Percentiles rank a stretch among this genome's conserved stretches.
phyloP scores from a whole-genome alignment of 2,113 vertebrate genomes.

The Potamarius usumacintae region DNA sequence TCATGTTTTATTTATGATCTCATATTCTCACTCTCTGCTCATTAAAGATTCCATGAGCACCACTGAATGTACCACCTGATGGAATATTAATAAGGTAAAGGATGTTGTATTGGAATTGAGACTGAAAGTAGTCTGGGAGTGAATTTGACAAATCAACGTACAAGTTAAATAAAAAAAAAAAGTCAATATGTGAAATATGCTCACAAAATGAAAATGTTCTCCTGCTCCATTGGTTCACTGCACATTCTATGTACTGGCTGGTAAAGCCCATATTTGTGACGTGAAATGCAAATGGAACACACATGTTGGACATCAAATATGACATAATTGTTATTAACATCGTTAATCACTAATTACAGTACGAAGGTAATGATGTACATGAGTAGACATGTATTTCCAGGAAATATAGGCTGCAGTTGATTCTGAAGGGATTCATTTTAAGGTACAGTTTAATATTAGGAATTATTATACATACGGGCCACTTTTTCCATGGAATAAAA shows the following conservation, averaged over 20 bases:
- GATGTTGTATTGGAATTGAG: background rate
- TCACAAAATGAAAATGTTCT: background rate
- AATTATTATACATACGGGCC: too few species aligned
- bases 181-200: background rate
- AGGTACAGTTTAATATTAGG: too few species aligned
- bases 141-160: background rate
- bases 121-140: background rate
- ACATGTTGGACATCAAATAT: too few species aligned
- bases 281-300: too few species aligned
- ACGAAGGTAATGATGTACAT: too few species aligned
- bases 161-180: background rate
- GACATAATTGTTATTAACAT: too few species aligned
- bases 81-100: background rate
- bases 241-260: background rate
- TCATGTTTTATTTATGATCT: slow-evolving; percentile 2
- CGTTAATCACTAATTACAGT: too few species aligned
- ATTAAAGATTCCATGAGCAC: background rate
- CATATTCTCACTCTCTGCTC: background rate
- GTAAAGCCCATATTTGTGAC: too few species aligned
- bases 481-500: too few species aligned
- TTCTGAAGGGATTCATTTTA: too few species aligned
- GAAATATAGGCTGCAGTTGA: too few species aligned
- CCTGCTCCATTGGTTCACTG: background rate
- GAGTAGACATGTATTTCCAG: too few species aligned
- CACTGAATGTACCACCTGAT: background rate